A percentile compares a stretch with the other conserved stretches of the same genome.
These are phyloP conservation scores for Clostera curtula DNA, from an alignment of 2,888 invertebrate genomes.

Conservation along the genomic window DNA sequence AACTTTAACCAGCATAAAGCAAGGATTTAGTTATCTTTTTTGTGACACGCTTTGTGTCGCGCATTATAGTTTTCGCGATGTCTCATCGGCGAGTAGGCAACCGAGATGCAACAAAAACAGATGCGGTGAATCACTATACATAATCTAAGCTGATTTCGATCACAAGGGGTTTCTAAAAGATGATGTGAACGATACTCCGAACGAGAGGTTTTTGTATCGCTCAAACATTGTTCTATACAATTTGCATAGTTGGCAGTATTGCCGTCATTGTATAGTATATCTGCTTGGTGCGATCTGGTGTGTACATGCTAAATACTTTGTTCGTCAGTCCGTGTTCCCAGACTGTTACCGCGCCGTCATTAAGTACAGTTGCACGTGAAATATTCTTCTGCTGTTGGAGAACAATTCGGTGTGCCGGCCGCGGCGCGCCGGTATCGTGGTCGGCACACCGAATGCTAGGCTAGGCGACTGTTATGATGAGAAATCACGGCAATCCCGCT, in stretches of 20 bases:
- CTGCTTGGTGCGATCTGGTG: slow-evolving; percentile 52
- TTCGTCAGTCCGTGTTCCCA: slow-evolving; percentile 59
- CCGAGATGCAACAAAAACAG: slow-evolving; percentile 40
- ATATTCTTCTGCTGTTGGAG: slow-evolving; percentile 58
- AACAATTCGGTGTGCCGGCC: slow-evolving; percentile 55
- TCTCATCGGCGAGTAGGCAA: slow-evolving; percentile 38
- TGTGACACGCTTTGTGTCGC: slow-evolving; percentile 8
- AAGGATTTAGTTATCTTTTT: slow-evolving; percentile 9
- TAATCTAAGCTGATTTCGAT: slow-evolving; percentile 29
- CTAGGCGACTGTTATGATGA: slow-evolving; percentile 42
- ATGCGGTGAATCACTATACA: slow-evolving; percentile 51
- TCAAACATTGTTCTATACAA: slow-evolving; percentile 32
- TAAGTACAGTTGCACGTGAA: slow-evolving; percentile 65
- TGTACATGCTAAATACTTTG: slow-evolving; percentile 50
- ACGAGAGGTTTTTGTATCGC: slow-evolving; percentile 40
- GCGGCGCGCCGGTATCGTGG: slow-evolving; percentile 19
- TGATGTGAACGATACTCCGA: slow-evolving; percentile 39
- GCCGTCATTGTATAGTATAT: slow-evolving; percentile 66
- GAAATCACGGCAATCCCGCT: slow-evolving; percentile 64
- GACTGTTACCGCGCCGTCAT: slow-evolving; percentile 60
- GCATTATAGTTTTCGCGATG: slow-evolving; percentile 26
- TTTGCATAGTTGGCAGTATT: slow-evolving; percentile 50
- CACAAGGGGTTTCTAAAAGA: slow-evolving; percentile 36
- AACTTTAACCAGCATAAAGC: too few relatives aligned
- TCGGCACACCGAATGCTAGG: slow-evolving; percentile 14